A percentile compares a stretch with the other conserved stretches of the same genome.
These are phyloP conservation scores for Drosophila littoralis DNA, from an alignment of 1,140 invertebrate species.

Conservation along the genomic window DNA sequence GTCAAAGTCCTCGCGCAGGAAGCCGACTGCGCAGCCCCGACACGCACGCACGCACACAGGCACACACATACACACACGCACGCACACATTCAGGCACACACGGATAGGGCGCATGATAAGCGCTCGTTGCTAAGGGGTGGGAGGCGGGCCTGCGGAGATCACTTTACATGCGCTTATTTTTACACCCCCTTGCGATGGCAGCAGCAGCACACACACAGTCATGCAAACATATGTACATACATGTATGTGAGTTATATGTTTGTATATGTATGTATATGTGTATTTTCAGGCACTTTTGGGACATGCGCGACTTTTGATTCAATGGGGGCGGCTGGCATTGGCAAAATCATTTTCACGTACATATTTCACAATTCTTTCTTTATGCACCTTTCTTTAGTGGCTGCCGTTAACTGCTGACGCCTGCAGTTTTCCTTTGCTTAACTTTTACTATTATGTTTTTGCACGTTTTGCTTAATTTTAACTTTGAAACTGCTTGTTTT, in stretches of 20 bases:
- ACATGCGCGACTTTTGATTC: conserved; percentile 42
- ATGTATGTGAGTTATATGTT: not conserved
- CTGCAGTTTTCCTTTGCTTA: conserved; percentile 46
- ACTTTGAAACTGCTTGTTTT: conserved; percentile 52
- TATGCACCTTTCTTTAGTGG: conserved; percentile 50
- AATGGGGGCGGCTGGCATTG: conserved; percentile 34
- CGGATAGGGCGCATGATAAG: conserved; percentile 67
- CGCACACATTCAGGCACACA: conserved; percentile 26
- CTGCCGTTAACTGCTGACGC: conserved; percentile 13
- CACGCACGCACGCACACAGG: conserved; percentile 53
- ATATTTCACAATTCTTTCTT: conserved; percentile 22
- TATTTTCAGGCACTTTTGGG: conserved; percentile 26
- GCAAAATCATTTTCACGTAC: conserved; percentile 39
- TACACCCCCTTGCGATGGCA: conserved; percentile 66
- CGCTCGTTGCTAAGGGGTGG: conserved; percentile 62
- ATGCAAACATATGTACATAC: conserved; percentile 5
- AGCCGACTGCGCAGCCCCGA: conserved; percentile 73
- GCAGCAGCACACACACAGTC: conserved; percentile 20
- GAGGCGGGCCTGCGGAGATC: conserved; percentile 63
- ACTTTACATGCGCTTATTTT: conserved; percentile 71
- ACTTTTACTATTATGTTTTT: conserved; percentile 31
- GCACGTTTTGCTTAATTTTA: conserved; percentile 31
- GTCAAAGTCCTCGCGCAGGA: conserved; percentile 81
- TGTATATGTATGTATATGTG: conserved; percentile 10
- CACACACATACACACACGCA: conserved; percentile 26